phyloP scores from a whole-genome alignment of 2,113 vertebrate genomes.

The Galeopterus variegatus region DNA sequence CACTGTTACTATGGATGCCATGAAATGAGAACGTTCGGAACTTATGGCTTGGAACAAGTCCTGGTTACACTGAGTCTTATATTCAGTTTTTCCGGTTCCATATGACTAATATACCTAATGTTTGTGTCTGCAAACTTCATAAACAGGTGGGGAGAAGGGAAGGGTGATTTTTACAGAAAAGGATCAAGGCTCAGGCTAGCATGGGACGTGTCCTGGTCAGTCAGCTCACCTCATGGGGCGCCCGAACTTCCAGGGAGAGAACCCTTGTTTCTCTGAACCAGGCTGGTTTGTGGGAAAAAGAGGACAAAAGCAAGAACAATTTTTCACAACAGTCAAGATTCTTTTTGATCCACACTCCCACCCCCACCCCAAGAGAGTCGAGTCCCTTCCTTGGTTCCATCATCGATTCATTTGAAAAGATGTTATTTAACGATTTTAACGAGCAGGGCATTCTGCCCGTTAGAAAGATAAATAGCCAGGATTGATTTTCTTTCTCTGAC shows the following conservation, averaged over 20 bases:
- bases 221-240: neutral
- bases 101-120: neutral
- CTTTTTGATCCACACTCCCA: neutral
- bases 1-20: neutral
- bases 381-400: neutral
- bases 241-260: neutral
- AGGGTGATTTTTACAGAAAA: neutral
- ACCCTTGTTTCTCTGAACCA: neutral
- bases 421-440: neutral
- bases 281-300: neutral
- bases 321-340: neutral
- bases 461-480: neutral
- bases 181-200: neutral
- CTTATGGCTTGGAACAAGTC: neutral
- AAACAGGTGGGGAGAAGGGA: neutral
- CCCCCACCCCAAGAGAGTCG: rapidly evolving
- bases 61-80: neutral
- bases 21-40: neutral
- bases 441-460: neutral
- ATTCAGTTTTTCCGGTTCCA: neutral
- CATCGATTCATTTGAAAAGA: neutral
- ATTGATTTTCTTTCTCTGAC: neutral
- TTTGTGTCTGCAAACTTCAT: neutral
- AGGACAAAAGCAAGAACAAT: neutral
- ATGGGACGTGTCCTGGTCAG: neutral